These are phyloP conservation scores for Taenaris catops DNA, from an alignment of 2,888 invertebrate genomes.

Conservation along the genomic window DNA sequence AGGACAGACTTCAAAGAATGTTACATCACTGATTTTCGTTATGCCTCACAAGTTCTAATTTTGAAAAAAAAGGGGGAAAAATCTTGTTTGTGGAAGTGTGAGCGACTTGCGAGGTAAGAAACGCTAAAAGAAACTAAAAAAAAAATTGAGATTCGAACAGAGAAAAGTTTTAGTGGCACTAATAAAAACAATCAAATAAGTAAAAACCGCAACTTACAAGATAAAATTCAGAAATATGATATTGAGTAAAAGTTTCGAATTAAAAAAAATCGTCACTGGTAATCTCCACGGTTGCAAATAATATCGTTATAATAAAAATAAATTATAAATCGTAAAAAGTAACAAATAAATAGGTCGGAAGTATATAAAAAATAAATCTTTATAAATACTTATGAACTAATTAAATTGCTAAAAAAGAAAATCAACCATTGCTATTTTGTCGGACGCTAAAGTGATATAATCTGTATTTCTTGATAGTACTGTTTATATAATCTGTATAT, in stretches of 20 bases:
- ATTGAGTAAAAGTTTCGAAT: constrained; percentile 8
- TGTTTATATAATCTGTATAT: too few relatives aligned
- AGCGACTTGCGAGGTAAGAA: constrained; percentile 38
- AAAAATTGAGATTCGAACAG: constrained; percentile 68
- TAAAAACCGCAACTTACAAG: constrained; percentile 70
- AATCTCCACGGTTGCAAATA: constrained; percentile 37
- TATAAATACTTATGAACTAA: constrained; percentile 71
- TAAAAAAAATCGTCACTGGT: constrained; percentile 42
- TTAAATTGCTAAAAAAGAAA: constrained; percentile 31
- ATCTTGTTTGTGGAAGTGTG: constrained; percentile 12
- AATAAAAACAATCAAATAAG: constrained; percentile 55
- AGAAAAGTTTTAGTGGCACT: constrained; percentile 51
- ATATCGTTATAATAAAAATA: constrained; percentile 38
- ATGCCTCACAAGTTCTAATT: constrained; percentile 12
- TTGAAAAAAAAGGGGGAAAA: constrained; percentile 8
- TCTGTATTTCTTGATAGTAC: too few relatives aligned
- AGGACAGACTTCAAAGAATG: constrained; percentile 19
- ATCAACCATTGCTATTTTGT: constrained; percentile 10
- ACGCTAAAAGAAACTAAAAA: constrained; percentile 52
- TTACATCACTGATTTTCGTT: constrained; percentile 12
- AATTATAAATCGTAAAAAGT: constrained; percentile 43
- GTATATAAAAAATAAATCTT: constrained; percentile 68
- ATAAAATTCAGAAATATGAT: constrained; percentile 36
- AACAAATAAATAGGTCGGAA: constrained; percentile 68
- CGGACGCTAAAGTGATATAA: too few relatives aligned